These are phyloP conservation scores for Hydrocynus forskahlii DNA, from an alignment of 2,797 vertebrate species.

Conservation along the genomic window DNA sequence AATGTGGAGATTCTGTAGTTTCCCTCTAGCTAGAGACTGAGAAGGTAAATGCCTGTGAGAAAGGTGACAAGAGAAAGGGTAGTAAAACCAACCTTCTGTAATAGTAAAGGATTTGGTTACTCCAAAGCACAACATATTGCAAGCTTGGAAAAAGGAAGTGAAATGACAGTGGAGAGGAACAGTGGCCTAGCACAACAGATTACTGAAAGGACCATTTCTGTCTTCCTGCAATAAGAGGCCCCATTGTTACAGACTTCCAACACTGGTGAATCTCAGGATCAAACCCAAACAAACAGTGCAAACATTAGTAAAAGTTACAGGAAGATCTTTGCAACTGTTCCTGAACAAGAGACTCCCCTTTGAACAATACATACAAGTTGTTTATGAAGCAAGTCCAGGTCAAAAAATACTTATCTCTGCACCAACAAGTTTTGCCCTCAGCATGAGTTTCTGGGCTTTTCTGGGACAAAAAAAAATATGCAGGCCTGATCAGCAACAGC, in stretches of 20 bases:
- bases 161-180: conserved; percentile 4
- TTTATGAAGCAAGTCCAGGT: conserved; percentile 9
- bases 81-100: not conserved
- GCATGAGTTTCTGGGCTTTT: conserved; percentile 22
- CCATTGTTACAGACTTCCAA: conserved; percentile 53
- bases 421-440: conserved; percentile 1
- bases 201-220: conserved; percentile 21
- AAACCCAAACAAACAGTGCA: conserved; percentile 57
- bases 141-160: not conserved
- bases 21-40: not conserved
- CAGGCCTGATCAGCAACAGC: conserved; percentile 23
- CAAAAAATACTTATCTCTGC: not conserved
- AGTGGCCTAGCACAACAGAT: not conserved
- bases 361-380: not conserved
- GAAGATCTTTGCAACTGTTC: no score
- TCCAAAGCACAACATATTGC: not conserved
- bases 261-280: conserved; percentile 51
- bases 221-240: conserved; percentile 41
- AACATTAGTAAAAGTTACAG: not conserved
- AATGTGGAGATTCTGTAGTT: not conserved
- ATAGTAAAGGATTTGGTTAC: not conserved
- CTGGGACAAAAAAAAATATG: conserved; percentile 41
- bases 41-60: not conserved
- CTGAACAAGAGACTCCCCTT: not conserved
- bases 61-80: not conserved